A percentile compares a stretch with the other conserved stretches of the same genome.
These are phyloP conservation scores for Hemicrepidius hirtus DNA, from an alignment of 2,888 invertebrate genomes.

Conservation along the genomic window DNA sequence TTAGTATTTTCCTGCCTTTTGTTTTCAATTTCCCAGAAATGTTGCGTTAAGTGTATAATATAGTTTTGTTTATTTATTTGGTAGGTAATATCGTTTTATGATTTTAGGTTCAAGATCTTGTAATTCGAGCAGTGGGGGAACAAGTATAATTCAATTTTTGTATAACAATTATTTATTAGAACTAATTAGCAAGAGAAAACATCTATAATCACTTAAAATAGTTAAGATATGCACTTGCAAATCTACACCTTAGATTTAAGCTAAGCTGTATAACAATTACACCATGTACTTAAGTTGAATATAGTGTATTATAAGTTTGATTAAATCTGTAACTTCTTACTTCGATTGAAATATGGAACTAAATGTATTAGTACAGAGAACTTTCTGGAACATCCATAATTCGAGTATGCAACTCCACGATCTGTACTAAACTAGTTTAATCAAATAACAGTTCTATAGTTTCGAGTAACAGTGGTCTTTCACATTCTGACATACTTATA, in stretches of 20 bases:
- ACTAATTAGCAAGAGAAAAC: neutral
- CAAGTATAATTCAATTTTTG: slow-evolving; percentile 28
- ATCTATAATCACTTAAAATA: neutral
- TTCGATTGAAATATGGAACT: neutral
- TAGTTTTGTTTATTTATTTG: too few species aligned
- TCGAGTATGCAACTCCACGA: slow-evolving; percentile 14
- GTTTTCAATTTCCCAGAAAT: too few species aligned
- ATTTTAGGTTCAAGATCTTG: slow-evolving; percentile 46
- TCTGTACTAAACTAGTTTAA: slow-evolving; percentile 4
- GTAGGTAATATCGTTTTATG: neutral
- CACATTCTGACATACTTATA: too few species aligned
- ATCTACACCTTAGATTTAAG: neutral
- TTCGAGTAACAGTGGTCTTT: neutral
- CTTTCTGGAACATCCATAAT: slow-evolving; percentile 7
- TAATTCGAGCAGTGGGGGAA: slow-evolving; percentile 47
- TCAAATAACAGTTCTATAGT: neutral
- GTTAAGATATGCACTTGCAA: neutral
- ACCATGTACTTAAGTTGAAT: slow-evolving; percentile 4
- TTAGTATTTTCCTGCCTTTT: too few species aligned
- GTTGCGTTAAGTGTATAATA: too few species aligned
- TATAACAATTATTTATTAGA: too few species aligned
- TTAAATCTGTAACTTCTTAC: neutral
- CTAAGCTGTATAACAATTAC: neutral
- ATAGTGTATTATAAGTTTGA: slow-evolving; percentile 16
- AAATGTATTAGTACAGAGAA: slow-evolving; percentile 5